Conservation (phyloP, 30 jellyfish, hydroid and myxozoan species). For the Pelagia noctiluca region DNA sequence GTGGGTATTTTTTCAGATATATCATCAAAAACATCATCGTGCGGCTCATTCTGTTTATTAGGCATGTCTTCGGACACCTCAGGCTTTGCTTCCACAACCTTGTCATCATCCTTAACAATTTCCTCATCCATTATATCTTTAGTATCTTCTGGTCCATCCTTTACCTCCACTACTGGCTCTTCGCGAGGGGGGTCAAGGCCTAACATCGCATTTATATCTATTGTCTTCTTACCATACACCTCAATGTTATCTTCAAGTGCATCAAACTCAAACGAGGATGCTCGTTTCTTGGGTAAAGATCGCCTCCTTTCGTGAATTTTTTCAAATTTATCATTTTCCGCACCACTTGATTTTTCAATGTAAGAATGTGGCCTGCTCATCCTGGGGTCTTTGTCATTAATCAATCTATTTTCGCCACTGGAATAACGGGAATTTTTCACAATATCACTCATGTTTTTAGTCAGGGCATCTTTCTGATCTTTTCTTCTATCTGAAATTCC, state of each 20-base stretch:
- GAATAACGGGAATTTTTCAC: no score
- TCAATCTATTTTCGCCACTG: no score
- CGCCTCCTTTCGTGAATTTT: slow-evolving; percentile 45
- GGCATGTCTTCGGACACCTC: no score
- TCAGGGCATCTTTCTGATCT: no score
- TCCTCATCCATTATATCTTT: not conserved
- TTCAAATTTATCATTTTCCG: slow-evolving; percentile 25
- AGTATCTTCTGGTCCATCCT: not conserved
- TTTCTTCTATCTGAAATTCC: not conserved
- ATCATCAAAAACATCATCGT: no score
- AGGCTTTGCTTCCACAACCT: not conserved
- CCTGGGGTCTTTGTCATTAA: no score
- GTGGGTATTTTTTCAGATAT: no score
- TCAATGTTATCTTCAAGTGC: slow-evolving; percentile 71
- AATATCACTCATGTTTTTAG: no score
- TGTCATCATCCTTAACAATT: not conserved
- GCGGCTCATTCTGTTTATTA: no score
- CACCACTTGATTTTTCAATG: not conserved
- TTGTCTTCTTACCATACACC: slow-evolving; percentile 60
- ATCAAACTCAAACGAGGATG: slow-evolving; percentile 70
- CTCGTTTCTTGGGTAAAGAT: slow-evolving; percentile 58
- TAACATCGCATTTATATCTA: slow-evolving; percentile 71
- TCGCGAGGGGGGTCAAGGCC: slow-evolving; percentile 66
- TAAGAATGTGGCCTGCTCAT: no score
- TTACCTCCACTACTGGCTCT: slow-evolving; percentile 60